Base-by-base conservation (phyloP, 1,140 invertebrate genomes). In the Danaus melanippus region DNA sequence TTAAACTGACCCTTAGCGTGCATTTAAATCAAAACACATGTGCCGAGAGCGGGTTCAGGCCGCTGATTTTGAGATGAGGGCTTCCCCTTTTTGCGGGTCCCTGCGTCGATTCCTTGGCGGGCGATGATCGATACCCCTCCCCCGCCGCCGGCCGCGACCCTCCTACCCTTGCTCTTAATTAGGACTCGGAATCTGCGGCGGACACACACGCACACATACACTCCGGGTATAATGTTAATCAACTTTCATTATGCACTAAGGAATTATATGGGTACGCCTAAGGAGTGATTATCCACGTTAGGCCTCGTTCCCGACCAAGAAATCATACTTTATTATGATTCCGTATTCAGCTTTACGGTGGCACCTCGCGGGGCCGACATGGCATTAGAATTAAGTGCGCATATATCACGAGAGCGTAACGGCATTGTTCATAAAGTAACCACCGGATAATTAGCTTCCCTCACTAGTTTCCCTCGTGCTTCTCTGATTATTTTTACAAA, bases 191-290 rank as follows among this genome's bases (percentile, higher is more conserved):
- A 87, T 88, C 84, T 87, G 85, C 74, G 79, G 78, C 82, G 81
- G 86, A 86, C 86, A 81, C 84, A 80, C 79, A 80, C 82, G 76
- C 74, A 73, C 77, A 67, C 73, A 68, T 65, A 59, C 55, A 53
- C 62, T 50, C 46, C 56, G 56, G 64, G 71, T 73, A 73, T 82
- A 79, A 84, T 81, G 83, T 84, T 86, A 86, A 84, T 86, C 83
- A 86, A 86, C 79, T 86, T 86, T 86, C 83, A 86, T 86, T 86
- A 86, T 86, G 80, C 81, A 86, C 83, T 84, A 86, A 86, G 83
- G 83, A 86, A 82, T 86, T 86, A 86, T 78, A 83, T 80, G 81
- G 80, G 79, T 76, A 83, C 79, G 83, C 79, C 83, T 75, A 72
- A 86, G 83, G 83, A 86, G 81, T 81, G 83, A 86, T 86, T 86